phyloP scores from a whole-genome alignment of 1,140 invertebrate genomes.

The Pteromalus puparum region DNA sequence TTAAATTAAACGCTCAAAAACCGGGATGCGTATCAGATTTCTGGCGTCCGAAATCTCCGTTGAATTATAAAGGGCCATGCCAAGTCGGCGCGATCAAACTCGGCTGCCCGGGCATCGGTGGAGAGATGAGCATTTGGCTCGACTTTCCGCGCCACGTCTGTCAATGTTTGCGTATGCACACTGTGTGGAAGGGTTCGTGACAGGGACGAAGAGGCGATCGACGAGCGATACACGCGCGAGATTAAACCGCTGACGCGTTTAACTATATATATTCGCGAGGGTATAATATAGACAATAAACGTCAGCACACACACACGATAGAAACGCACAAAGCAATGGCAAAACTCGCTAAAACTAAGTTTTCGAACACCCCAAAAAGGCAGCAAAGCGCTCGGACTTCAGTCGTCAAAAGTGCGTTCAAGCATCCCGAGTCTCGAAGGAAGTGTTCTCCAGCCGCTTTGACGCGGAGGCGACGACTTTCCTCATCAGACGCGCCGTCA shows the following conservation, averaged over 20 bases:
- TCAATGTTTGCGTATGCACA: background rate
- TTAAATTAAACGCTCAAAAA: conserved; percentile 37
- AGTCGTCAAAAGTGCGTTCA: conserved; percentile 81
- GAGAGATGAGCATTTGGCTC: background rate
- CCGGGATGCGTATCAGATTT: conserved; percentile 14
- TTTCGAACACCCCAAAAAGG: conserved; percentile 20
- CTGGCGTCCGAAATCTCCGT: background rate
- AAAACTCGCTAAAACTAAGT: background rate
- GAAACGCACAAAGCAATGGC: background rate
- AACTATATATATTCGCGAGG: too few relatives aligned
- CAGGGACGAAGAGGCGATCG: too few relatives aligned
- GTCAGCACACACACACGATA: background rate
- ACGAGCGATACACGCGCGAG: too few relatives aligned
- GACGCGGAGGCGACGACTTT: conserved; percentile 71
- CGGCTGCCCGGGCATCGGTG: background rate
- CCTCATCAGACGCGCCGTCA: conserved; percentile 55
- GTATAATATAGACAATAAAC: too few relatives aligned
- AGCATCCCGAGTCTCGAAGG: conserved; percentile 80
- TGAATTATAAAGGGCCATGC: conserved; percentile 21
- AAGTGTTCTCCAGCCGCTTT: conserved; percentile 78
- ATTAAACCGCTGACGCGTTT: too few relatives aligned
- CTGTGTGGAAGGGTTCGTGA: too few relatives aligned
- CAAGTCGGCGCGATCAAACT: conserved; percentile 41
- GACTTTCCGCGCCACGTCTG: background rate
- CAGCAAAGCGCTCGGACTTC: conserved; percentile 80